These are phyloP conservation scores for Panagrolaimus sp. DNA, from an alignment of 1,140 invertebrate species.

Conservation along the genomic window DNA sequence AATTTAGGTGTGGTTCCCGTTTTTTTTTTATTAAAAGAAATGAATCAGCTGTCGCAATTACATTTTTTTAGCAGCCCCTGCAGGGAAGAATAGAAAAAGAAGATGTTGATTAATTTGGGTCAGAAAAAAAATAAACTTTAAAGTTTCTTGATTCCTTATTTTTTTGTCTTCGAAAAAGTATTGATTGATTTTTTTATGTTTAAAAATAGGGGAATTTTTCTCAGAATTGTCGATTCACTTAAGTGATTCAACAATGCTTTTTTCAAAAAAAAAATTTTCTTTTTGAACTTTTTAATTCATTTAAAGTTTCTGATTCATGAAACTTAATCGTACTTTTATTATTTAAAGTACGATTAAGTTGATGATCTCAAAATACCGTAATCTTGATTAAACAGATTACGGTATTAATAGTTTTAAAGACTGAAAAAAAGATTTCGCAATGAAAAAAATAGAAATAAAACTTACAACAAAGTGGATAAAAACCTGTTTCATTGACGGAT, in stretches of 20 bases:
- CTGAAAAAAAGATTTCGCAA: background rate
- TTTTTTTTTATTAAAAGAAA: background rate
- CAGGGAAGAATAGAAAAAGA: background rate
- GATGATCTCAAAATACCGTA: too few species aligned
- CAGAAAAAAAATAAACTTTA: background rate
- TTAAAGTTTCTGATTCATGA: too few species aligned
- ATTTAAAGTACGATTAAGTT: too few species aligned
- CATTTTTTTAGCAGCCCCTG: background rate
- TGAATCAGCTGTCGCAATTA: too few species aligned
- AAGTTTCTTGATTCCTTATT: background rate
- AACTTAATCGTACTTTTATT: too few species aligned
- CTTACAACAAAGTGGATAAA: conserved; percentile 43
- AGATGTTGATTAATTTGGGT: background rate
- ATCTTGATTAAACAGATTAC: too few species aligned
- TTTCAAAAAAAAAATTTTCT: too few species aligned
- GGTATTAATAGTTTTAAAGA: background rate
- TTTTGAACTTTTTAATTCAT: too few species aligned
- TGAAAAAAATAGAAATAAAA: conserved; percentile 26
- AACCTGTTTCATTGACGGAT: conserved; percentile 34
- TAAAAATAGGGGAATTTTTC: too few species aligned
- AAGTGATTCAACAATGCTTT: too few species aligned
- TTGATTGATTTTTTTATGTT: too few species aligned
- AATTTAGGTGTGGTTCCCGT: background rate
- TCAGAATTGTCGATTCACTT: too few species aligned
- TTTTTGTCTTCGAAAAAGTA: background rate